Percentiles rank a stretch among this genome's conserved stretches.
phyloP scores from a whole-genome alignment of 2,888 invertebrate species.

The Therioaphis trifolii region DNA sequence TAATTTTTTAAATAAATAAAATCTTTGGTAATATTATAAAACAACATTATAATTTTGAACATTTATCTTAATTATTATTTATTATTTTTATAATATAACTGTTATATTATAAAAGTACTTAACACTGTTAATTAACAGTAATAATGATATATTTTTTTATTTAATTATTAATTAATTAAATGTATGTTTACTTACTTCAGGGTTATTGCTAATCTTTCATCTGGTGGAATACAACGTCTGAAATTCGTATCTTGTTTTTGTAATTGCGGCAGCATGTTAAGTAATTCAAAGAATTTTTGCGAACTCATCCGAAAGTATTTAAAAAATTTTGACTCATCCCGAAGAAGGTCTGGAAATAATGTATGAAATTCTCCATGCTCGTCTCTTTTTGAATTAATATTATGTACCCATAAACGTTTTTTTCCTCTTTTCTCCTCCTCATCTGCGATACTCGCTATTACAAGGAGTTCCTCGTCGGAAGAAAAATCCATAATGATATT shows the following conservation, averaged over 20 bases:
- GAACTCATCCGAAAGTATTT: too few relatives aligned
- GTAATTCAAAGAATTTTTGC: neutral
- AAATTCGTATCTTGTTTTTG: constrained; percentile 27
- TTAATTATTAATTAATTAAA: constrained; percentile 21
- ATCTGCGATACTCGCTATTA: too few relatives aligned
- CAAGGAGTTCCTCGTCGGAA: too few relatives aligned
- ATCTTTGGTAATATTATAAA: constrained; percentile 5
- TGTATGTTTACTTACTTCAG: constrained; percentile 2
- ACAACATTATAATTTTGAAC: neutral
- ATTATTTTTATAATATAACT: too few relatives aligned
- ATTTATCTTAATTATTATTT: too few relatives aligned
- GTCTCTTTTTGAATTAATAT: too few relatives aligned
- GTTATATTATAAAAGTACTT: neutral
- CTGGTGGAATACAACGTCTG: neutral
- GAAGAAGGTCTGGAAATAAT: too few relatives aligned
- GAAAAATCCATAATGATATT: too few relatives aligned
- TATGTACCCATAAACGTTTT: too few relatives aligned
- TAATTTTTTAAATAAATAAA: constrained; percentile 5
- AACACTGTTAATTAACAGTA: neutral
- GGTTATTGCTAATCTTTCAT: constrained; percentile 22
- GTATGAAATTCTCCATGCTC: too few relatives aligned
- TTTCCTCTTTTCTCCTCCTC: too few relatives aligned
- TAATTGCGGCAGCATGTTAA: constrained; percentile 3
- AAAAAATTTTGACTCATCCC: too few relatives aligned
- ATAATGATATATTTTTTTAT: neutral